These are phyloP conservation scores for Tetragonula clypearis DNA, from an alignment of 1,140 invertebrate genomes.

Conservation along the genomic window DNA sequence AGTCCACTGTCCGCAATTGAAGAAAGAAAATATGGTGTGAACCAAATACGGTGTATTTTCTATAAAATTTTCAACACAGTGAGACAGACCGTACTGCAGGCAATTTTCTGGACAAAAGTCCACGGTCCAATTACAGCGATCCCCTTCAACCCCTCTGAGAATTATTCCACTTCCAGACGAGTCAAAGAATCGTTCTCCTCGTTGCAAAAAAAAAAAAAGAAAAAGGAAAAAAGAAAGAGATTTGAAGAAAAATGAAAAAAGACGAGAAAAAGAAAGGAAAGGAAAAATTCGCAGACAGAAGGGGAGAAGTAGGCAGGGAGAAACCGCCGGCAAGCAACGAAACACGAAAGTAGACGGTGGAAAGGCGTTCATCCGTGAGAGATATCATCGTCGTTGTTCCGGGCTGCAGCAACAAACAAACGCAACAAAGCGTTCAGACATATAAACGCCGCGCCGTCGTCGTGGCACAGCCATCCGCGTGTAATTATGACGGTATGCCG, in stretches of 20 bases:
- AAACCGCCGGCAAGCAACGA: background rate
- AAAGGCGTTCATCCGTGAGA: background rate
- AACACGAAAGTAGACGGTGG: background rate
- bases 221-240: too few relatives aligned
- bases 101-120: too few relatives aligned
- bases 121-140: background rate
- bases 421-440: background rate
- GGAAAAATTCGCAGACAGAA: background rate
- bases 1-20: too few relatives aligned
- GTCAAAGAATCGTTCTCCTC: background rate
- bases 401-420: background rate
- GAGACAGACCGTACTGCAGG: too few relatives aligned
- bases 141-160: background rate
- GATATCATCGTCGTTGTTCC: background rate
- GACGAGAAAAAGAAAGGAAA: too few relatives aligned
- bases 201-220: too few relatives aligned
- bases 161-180: background rate
- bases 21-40: background rate
- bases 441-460: background rate
- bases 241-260: too few relatives aligned
- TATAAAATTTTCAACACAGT: too few relatives aligned
- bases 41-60: too few relatives aligned
- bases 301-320: background rate
- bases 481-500: constrained; percentile 44
- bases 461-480: background rate